These are phyloP conservation scores for Loxodonta africana DNA, from an alignment of 2,113 vertebrate species.

Conservation along the genomic window DNA sequence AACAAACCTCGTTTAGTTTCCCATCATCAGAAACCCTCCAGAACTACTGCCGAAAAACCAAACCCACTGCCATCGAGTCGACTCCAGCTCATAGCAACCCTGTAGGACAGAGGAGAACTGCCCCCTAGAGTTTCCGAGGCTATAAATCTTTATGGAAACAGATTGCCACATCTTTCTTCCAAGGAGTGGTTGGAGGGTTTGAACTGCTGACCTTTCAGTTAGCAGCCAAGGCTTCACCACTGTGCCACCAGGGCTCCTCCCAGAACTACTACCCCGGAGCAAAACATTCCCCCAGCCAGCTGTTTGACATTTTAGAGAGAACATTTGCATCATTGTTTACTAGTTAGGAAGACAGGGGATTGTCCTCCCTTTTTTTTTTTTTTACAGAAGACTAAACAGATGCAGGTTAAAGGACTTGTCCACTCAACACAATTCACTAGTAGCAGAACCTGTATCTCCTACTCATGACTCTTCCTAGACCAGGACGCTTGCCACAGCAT, in stretches of 20 bases:
- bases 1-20: constrained; percentile 60
- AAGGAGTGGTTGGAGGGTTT: too few species aligned
- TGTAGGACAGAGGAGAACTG: too few species aligned
- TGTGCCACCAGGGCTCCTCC: too few species aligned
- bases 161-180: too few species aligned
- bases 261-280: constrained; percentile 18
- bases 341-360: constrained; percentile 36
- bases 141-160: too few species aligned
- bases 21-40: constrained; percentile 61
- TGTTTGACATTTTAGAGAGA: constrained; percentile 72
- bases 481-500: not conserved
- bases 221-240: too few species aligned
- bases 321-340: constrained; percentile 62
- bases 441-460: constrained; percentile 54
- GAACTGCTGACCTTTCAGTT: too few species aligned
- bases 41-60: not conserved
- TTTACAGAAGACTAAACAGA: constrained; percentile 63
- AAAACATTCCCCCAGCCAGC: constrained; percentile 65
- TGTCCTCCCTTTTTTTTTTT: not conserved
- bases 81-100: too few species aligned
- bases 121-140: too few species aligned
- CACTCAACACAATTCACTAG: not conserved
- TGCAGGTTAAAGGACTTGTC: constrained; percentile 38
- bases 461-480: not conserved
- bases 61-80: too few species aligned